Conservation (phyloP, 2,113 vertebrate species). For the Ibidorhyncha struthersii region DNA sequence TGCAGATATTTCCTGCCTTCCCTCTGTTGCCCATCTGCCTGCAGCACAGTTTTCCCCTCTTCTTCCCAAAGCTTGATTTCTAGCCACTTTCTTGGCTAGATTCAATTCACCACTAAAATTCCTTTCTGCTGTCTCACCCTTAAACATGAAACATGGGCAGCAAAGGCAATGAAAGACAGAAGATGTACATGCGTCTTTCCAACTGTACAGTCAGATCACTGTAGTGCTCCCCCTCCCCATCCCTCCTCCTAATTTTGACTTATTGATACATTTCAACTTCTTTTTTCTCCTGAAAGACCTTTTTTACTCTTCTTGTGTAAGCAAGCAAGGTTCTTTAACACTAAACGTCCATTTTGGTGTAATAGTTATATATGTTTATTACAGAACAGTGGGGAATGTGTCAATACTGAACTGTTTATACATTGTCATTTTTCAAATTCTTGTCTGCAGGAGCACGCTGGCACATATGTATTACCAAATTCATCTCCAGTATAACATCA, state of each 20-base stretch:
- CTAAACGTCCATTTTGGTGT: background rate
- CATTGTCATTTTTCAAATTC: background rate
- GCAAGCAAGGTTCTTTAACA: background rate
- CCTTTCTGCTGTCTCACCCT: constrained; percentile 24
- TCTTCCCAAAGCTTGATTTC: background rate
- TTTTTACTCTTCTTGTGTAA: background rate
- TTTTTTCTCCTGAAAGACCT: background rate
- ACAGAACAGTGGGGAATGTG: background rate
- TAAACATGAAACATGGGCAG: background rate
- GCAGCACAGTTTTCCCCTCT: background rate
- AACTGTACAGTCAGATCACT: background rate
- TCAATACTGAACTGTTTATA: background rate
- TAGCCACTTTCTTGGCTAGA: background rate
- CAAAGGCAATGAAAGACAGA: background rate
- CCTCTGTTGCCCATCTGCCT: constrained; percentile 15
- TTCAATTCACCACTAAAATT: constrained; percentile 23
- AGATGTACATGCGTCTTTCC: background rate
- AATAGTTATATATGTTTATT: background rate
- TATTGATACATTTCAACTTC: background rate
- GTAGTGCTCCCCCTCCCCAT: background rate
- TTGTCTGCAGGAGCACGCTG: background rate
- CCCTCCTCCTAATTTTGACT: background rate
- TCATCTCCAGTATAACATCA: background rate
- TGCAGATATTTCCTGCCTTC: constrained; percentile 9
- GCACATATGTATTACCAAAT: background rate